Percentiles rank a stretch among this genome's conserved stretches.
Evolutionary conservation across 1,140 invertebrate species (phyloP).

Genomic region (Drosophila ambigua): DNA sequence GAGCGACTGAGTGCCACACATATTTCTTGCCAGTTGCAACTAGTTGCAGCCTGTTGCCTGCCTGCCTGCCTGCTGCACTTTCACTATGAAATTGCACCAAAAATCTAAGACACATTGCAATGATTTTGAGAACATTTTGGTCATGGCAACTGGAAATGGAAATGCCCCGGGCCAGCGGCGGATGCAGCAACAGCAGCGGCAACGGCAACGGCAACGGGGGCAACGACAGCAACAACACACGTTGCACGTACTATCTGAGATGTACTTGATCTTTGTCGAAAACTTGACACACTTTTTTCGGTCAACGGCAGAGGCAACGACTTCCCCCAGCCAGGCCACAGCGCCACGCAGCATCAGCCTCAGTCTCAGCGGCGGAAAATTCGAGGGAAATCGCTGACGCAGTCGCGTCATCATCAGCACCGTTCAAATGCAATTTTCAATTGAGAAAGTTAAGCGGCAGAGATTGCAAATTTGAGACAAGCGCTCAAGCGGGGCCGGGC

Average conservation of each 20-base stretch:
- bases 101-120: constrained; percentile 61
- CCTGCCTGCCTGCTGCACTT: constrained; percentile 31
- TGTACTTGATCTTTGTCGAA: constrained; percentile 77
- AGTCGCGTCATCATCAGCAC: constrained; percentile 17
- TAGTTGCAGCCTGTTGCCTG: constrained; percentile 9
- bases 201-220: constrained; percentile 3
- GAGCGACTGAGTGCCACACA: constrained; percentile 17
- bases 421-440: constrained; percentile 72
- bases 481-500: constrained; percentile 18
- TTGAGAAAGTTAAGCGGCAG: constrained; percentile 68
- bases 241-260: constrained; percentile 67
- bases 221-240: constrained; percentile 29
- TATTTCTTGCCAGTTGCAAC: constrained; percentile 34
- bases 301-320: constrained; percentile 64
- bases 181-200: constrained; percentile 46
- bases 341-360: constrained; percentile 24
- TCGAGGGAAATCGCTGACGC: constrained; percentile 62
- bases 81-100: constrained; percentile 62
- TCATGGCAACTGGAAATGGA: constrained; percentile 71
- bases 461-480: constrained; percentile 59
- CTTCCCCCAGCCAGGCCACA: constrained; percentile 23
- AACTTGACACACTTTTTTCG: constrained; percentile 78
- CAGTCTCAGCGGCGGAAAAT: constrained; percentile 63
- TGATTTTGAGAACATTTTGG: constrained; percentile 74
- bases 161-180: constrained; percentile 45